Conservation (phyloP, 2,888 invertebrate genomes). For the Caenorhabditis sulstoni region DNA sequence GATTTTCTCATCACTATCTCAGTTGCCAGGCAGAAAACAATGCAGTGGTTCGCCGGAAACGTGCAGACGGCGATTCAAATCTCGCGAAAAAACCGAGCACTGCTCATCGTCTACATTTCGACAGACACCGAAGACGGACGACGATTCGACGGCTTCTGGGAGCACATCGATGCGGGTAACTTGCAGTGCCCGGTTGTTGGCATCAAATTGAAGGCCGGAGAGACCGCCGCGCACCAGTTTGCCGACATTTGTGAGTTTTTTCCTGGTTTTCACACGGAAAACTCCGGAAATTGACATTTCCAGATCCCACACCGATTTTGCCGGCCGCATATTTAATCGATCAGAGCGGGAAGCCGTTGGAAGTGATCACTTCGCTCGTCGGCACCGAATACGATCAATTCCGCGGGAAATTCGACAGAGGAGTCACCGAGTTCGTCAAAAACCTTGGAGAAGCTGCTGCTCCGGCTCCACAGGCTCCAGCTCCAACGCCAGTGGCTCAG, state of each 20-base stretch:
- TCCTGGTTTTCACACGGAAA: neutral
- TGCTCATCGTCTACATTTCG: constrained; percentile 64
- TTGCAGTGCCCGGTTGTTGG: constrained; percentile 56
- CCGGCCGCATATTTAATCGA: constrained; percentile 67
- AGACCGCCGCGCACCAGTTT: constrained; percentile 55
- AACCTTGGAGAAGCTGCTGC: neutral
- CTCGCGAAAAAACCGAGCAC: constrained; percentile 59
- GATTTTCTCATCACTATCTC: too few species aligned
- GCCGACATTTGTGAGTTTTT: constrained; percentile 61
- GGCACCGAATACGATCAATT: constrained; percentile 49
- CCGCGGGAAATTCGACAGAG: constrained; percentile 31
- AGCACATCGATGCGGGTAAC: constrained; percentile 39
- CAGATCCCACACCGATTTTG: constrained; percentile 64
- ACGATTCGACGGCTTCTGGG: constrained; percentile 50
- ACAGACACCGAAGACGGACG: constrained; percentile 51
- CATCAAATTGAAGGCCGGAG: constrained; percentile 52
- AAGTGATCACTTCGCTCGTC: constrained; percentile 55
- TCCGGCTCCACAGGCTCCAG: neutral
- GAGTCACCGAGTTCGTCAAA: constrained; percentile 31
- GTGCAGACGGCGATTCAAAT: constrained; percentile 61
- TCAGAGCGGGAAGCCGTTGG: constrained; percentile 56
- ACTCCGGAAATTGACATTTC: too few species aligned
- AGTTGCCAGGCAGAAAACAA: constrained; percentile 24
- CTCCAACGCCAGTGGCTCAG: neutral
- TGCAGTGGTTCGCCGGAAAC: constrained; percentile 69